Evolutionary conservation across 2,888 invertebrate species (phyloP).

Genomic region (Incurvaria masculella): DNA sequence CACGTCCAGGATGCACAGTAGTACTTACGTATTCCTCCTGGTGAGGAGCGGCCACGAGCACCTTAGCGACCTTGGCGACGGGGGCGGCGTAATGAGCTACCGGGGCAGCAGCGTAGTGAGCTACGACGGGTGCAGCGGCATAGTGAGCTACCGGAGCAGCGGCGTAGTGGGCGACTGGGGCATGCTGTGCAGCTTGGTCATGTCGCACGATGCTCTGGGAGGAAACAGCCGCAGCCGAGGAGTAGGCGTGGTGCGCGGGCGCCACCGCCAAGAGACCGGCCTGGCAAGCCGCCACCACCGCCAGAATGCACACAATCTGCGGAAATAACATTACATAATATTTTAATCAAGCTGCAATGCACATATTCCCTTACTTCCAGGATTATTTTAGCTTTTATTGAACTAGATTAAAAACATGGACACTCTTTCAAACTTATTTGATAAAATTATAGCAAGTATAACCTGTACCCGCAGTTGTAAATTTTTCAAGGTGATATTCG

Average conservation of each 20-base stretch:
- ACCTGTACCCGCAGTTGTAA: too few relatives aligned
- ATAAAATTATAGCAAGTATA: too few relatives aligned
- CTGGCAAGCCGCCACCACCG: conserved; percentile 19
- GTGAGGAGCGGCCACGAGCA: conserved; percentile 25
- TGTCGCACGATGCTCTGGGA: conserved; percentile 38
- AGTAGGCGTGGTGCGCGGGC: conserved; percentile 12
- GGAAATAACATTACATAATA: too few relatives aligned
- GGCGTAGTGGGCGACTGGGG: conserved; percentile 22
- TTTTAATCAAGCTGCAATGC: too few relatives aligned
- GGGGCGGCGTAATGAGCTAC: conserved; percentile 25
- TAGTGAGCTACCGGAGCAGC: conserved; percentile 20
- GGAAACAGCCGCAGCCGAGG: conserved; percentile 22
- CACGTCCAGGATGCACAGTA: not conserved
- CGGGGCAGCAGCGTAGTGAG: conserved; percentile 21
- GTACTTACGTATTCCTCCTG: conserved; percentile 34
- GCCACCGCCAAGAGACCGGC: conserved; percentile 10
- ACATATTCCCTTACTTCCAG: too few relatives aligned
- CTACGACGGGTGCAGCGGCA: conserved; percentile 22
- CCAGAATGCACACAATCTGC: conserved; percentile 20
- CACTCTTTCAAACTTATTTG: too few relatives aligned
- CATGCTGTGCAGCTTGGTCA: conserved; percentile 24
- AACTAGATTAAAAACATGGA: too few relatives aligned
- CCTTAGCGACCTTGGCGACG: conserved; percentile 24
- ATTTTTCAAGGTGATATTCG: too few relatives aligned
- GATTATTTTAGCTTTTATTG: too few relatives aligned